Evolutionary conservation across 2,797 vertebrate species (phyloP), one percentile per base, ranked within the genome.

Genomic region (Anolis apletophallus): DNA sequence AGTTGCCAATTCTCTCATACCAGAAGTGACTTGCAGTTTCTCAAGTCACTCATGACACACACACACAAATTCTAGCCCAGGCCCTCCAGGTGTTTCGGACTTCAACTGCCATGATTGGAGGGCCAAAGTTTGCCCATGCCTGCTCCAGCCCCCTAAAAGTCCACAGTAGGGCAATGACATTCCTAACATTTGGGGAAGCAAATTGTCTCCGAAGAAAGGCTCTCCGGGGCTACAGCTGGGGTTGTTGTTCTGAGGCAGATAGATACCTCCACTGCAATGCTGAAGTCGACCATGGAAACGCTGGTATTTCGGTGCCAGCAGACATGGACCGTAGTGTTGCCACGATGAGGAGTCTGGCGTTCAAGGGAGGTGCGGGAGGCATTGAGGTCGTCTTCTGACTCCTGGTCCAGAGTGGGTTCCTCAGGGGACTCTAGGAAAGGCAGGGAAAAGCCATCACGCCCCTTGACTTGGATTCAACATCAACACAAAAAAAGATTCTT

Each of bases 221-320:
- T 67, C 14, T 52, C 90, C 85, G 86, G 91, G 91, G 92, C 92
- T 92, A 93, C 93, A 93, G 91, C 85, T 89, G 46, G 87, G 90
- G 88, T 88, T 0, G 87, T 88, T 0, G 84, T 93, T 92, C 90
- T 92, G 93, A 95, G 95, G 94, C 94, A 36, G 21, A 69, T 21
- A 88, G 96, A 95, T 98, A 99, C 99, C 99, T 99, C 98, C 95
- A 98, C 97, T 26, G 98, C 98, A 95, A 98, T 90, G 96, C 98
- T 99, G 97, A 99, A 99, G 97, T 99, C 99, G 97, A 99, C 95
- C 98, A 99, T 98, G 95, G 98, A 99, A 95, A 99, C 99, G 81
- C 98, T 99, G 97, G 98, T 99, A 97, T 98, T 99, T 96, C 98
- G 97, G 95, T 99, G 99, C 98, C 99, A 99, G 96, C 98, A 99